These are phyloP conservation scores for Deroptyus accipitrinus DNA, from an alignment of 2,113 vertebrate genomes.

Conservation along the genomic window DNA sequence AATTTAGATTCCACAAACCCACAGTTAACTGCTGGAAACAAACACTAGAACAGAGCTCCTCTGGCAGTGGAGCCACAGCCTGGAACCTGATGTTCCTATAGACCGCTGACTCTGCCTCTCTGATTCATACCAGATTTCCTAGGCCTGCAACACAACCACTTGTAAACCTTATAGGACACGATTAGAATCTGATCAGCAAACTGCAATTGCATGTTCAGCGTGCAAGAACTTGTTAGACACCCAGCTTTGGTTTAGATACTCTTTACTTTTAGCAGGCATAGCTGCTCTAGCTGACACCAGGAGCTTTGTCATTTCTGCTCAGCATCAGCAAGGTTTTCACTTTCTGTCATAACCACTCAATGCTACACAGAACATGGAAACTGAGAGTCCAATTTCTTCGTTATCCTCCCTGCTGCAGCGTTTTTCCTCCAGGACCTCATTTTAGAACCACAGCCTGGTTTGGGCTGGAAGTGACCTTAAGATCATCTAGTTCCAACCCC, in stretches of 20 bases:
- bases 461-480: not conserved
- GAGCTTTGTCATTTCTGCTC: conserved; percentile 48
- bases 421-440: not conserved
- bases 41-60: not conserved
- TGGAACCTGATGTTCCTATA: not conserved
- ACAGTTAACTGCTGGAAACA: not conserved
- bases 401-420: conserved; percentile 2
- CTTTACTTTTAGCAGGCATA: conserved; percentile 16
- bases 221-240: conserved; percentile 7
- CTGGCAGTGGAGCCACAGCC: not conserved
- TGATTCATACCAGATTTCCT: not conserved
- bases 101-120: not conserved
- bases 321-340: conserved; percentile 34
- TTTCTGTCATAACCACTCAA: conserved; percentile 23
- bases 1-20: not conserved
- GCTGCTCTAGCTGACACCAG: conserved; percentile 24
- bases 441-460: not conserved
- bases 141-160: not conserved
- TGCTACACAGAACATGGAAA: not conserved
- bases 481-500: not conserved
- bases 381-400: not conserved
- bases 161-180: not conserved
- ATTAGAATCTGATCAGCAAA: not conserved
- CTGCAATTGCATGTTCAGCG: not conserved
- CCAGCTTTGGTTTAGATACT: not conserved